Base-by-base conservation (phyloP, 1,140 invertebrate genomes). In the Oscheius sp. region DNA sequence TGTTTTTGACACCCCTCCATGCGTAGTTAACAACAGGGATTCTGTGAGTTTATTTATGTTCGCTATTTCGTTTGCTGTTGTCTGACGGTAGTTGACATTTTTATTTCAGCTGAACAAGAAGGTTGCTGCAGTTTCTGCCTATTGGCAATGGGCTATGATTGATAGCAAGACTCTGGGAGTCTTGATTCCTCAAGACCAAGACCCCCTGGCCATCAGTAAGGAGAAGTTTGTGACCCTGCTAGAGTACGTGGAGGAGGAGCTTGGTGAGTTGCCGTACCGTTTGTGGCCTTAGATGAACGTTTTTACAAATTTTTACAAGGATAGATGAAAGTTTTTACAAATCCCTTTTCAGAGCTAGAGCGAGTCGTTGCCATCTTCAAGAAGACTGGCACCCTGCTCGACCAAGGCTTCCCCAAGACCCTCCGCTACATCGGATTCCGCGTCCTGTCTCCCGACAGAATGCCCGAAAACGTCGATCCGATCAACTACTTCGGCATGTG, bases 391-490 rank as follows among this genome's bases (percentile, higher is more conserved):
- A 18, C 55, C 38, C 55, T 32, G 10, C 35, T 46, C 23, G 58
- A 68, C 1, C 46, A 66, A 31, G 72, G 72, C 23, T 74, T 74
- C 65, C 72, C 72, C 7, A 15, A 46, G 13, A 74, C 72, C 18
- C 65, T 74, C 20, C 72, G 72, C 32, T 74, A 74, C 36, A 64
- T 74, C 31, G 72, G 72, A 32, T 74, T 74, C 72, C 72, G 72
- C 55, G 28, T 52, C 29, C 28, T 59, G 10, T 68, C 72, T 7
- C 68, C 65, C 52, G 72, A 74, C 13, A 38, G 62, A 18, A 32
- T 73, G 26, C 72, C 72, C 23, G 55, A n/a, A 15, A 3, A 2
- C 2, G 32, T 74, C 20, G 55, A 58, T 29, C 1, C 64, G n/a
- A 29, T 58, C 20, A 62, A 55, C 15, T 62, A 65, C 55, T 74